phyloP scores from a whole-genome alignment of 2,888 invertebrate species.

The Timandra comae region DNA sequence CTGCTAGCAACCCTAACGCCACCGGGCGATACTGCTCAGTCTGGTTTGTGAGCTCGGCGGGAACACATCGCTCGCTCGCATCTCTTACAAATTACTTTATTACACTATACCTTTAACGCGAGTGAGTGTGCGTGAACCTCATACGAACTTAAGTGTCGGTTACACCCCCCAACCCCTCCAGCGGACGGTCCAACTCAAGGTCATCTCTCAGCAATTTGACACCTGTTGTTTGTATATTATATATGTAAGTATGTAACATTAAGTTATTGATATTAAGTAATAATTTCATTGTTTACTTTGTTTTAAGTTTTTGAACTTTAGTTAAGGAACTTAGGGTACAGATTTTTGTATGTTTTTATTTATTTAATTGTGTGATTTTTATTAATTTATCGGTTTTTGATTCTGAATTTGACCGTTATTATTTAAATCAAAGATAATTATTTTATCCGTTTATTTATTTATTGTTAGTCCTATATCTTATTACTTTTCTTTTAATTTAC shows the following conservation, averaged over 20 bases:
- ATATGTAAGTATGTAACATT: conserved; percentile 45
- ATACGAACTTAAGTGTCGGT: conserved; percentile 43
- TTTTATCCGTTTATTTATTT: too few species aligned
- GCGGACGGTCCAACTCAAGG: conserved; percentile 51
- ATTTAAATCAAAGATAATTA: too few species aligned
- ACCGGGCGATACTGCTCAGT: conserved; percentile 54
- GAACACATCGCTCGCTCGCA: conserved; percentile 31
- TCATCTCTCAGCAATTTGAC: conserved; percentile 56
- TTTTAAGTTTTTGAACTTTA: too few species aligned
- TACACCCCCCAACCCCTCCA: conserved; percentile 31
- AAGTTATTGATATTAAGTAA: too few species aligned
- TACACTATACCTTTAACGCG: conserved; percentile 46
- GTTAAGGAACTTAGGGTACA: too few species aligned
- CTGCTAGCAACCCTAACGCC: conserved; percentile 50
- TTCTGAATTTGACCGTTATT: too few species aligned
- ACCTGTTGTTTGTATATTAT: conserved; percentile 63
- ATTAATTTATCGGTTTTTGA: too few species aligned
- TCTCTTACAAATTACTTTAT: conserved; percentile 31
- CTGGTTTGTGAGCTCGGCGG: conserved; percentile 43
- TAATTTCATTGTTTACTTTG: too few species aligned
- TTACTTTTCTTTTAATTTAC: too few species aligned
- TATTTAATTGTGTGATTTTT: too few species aligned
- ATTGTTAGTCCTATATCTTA: too few species aligned
- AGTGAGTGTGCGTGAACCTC: conserved; percentile 58
- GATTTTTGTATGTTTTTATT: too few species aligned